Conservation (phyloP, 2,888 invertebrate genomes). For the Selenia dentaria region DNA sequence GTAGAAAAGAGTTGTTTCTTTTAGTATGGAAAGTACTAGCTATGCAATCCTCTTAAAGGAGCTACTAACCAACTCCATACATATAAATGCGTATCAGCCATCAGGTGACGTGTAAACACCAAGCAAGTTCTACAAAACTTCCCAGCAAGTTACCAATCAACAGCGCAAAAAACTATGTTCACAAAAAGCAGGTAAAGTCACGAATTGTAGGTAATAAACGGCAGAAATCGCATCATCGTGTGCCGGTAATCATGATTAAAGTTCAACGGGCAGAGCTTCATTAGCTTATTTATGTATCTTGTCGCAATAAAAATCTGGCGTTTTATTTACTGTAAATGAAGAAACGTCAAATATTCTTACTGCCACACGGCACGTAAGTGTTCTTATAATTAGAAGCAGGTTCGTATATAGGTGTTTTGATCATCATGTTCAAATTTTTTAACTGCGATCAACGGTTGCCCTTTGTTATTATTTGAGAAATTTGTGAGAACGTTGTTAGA, state of each 20-base stretch:
- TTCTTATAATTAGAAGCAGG: too few species aligned
- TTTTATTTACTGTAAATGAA: neutral
- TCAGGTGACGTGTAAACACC: neutral
- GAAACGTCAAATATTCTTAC: neutral
- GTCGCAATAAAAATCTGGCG: neutral
- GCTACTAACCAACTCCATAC: too few species aligned
- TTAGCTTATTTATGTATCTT: neutral
- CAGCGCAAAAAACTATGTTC: slow-evolving; percentile 34
- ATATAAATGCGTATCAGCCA: too few species aligned
- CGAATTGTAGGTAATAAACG: slow-evolving; percentile 40
- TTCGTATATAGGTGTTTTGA: too few species aligned
- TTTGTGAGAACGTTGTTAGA: too few species aligned
- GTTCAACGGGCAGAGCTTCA: slow-evolving; percentile 44
- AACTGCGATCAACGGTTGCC: too few species aligned
- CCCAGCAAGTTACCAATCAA: slow-evolving; percentile 25
- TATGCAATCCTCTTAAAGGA: too few species aligned
- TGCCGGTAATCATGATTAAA: slow-evolving; percentile 43
- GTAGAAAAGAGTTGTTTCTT: too few species aligned
- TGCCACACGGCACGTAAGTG: neutral
- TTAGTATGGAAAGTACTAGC: too few species aligned
- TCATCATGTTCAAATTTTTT: too few species aligned
- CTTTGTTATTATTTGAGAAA: too few species aligned
- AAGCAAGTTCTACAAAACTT: slow-evolving; percentile 26
- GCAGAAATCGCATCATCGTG: slow-evolving; percentile 39
- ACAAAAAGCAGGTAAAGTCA: slow-evolving; percentile 50